Percentiles rank a stretch among this genome's conserved stretches.
Conservation (phyloP, 2,888 invertebrate species). For the Phaedon cochleariae region DNA sequence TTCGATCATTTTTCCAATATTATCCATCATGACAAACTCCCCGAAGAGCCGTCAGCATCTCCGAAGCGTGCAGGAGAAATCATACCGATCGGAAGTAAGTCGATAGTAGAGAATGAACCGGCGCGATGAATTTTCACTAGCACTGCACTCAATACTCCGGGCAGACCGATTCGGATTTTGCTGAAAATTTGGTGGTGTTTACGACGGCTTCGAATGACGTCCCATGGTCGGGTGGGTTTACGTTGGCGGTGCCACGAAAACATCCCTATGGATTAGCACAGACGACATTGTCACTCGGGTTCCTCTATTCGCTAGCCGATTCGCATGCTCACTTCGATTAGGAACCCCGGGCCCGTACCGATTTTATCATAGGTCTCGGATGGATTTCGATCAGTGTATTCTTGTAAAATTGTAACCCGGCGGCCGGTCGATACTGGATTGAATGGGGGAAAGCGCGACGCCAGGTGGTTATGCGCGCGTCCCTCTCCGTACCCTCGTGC, state of each 20-base stretch:
- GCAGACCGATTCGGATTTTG: constrained; percentile 20
- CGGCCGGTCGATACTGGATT: constrained; percentile 63
- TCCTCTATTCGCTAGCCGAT: constrained; percentile 32
- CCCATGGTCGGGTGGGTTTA: constrained; percentile 27
- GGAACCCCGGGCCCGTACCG: constrained; percentile 49
- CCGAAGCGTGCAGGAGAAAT: constrained; percentile 30
- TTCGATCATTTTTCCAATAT: constrained; percentile 69
- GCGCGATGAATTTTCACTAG: constrained; percentile 2
- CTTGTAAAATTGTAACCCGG: constrained; percentile 57
- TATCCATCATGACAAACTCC: constrained; percentile 64
- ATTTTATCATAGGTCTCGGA: constrained; percentile 54
- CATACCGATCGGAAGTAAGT: constrained; percentile 8
- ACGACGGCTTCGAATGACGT: constrained; percentile 46
- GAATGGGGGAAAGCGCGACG: constrained; percentile 63
- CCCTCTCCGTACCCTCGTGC: constrained; percentile 55
- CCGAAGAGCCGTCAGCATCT: constrained; percentile 45
- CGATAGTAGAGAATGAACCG: neutral
- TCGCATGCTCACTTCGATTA: constrained; percentile 54
- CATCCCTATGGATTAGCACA: constrained; percentile 42
- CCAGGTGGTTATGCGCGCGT: constrained; percentile 62
- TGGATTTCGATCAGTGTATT: constrained; percentile 53
- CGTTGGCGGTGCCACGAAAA: constrained; percentile 36
- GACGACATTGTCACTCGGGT: constrained; percentile 44
- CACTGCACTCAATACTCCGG: constrained; percentile 29
- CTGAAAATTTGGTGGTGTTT: constrained; percentile 50